phyloP scores from a whole-genome alignment of 2,888 invertebrate genomes.

The Drosophila ezoana region DNA sequence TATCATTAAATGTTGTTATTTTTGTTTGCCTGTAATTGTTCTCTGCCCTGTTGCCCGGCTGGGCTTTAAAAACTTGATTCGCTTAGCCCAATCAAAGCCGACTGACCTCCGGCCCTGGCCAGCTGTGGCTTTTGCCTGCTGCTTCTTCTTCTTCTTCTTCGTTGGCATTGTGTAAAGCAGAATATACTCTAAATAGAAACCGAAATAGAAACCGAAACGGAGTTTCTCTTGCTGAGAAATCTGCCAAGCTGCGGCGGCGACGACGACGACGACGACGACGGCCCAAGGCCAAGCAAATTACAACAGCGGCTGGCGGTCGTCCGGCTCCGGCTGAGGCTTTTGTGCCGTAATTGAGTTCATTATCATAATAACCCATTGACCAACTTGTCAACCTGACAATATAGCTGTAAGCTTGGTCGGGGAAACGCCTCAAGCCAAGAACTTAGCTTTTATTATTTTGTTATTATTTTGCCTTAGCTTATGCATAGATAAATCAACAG shows the following conservation, averaged over 20 bases:
- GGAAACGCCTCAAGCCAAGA: conserved; percentile 21
- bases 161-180: conserved; percentile 69
- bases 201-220: conserved; percentile 38
- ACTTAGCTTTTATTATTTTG: background rate
- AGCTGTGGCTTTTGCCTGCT: conserved; percentile 44
- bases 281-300: conserved; percentile 49
- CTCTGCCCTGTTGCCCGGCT: conserved; percentile 23
- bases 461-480: too few species aligned
- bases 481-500: too few species aligned
- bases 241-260: conserved; percentile 50
- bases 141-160: conserved; percentile 21
- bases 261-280: conserved; percentile 15
- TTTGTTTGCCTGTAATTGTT: conserved; percentile 29
- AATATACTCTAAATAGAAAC: conserved; percentile 58
- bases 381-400: conserved; percentile 69
- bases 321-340: conserved; percentile 51
- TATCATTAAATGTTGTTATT: conserved; percentile 17
- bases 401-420: conserved; percentile 46
- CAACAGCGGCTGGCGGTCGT: conserved; percentile 46
- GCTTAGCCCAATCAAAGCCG: conserved; percentile 54
- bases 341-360: conserved; percentile 78
- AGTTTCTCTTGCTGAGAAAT: conserved; percentile 76
- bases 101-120: conserved; percentile 69
- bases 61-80: conserved; percentile 71
- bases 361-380: conserved; percentile 81